phyloP scores from a whole-genome alignment of 2,888 invertebrate genomes.

The Piscicola geometra region DNA sequence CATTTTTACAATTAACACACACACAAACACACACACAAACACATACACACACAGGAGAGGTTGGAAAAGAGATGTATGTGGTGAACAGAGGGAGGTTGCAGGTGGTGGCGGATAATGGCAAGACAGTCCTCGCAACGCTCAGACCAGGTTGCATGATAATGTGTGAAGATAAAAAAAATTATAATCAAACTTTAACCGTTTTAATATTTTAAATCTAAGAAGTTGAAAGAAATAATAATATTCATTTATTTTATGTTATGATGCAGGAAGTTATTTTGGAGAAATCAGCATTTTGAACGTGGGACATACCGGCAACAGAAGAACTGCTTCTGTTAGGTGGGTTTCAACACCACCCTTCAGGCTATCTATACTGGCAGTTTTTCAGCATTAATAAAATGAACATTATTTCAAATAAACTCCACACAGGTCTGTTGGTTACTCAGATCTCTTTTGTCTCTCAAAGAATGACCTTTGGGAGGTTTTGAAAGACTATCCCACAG shows the following conservation, averaged over 20 bases:
- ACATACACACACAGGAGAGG: conserved; percentile 76
- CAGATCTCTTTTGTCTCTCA: conserved; percentile 94
- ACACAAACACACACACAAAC: too few relatives aligned
- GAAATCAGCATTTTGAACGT: conserved; percentile 89
- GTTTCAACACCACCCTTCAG: too few relatives aligned
- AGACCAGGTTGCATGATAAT: too few relatives aligned
- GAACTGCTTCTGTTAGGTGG: conserved; percentile 86
- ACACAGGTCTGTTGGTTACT: conserved; percentile 83
- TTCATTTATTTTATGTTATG: too few relatives aligned
- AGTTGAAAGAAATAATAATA: too few relatives aligned
- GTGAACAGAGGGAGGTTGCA: conserved; percentile 77
- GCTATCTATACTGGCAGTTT: too few relatives aligned
- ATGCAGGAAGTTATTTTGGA: conserved; percentile 84
- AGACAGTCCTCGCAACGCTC: conserved; percentile 90
- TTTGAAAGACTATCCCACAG: conserved; percentile 67
- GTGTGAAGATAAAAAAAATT: too few relatives aligned
- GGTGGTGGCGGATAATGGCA: conserved; percentile 74
- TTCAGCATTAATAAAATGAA: too few relatives aligned
- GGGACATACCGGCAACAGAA: conserved; percentile 95
- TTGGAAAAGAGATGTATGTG: conserved; percentile 99
- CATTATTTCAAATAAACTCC: too few relatives aligned
- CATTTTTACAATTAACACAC: neutral
- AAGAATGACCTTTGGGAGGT: conserved; percentile 99
- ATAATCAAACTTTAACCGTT: neutral
- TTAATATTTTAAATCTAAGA: neutral